Evolutionary conservation across 2,113 vertebrate genomes (phyloP).

Genomic region (Nothobranchius furzeri): DNA sequence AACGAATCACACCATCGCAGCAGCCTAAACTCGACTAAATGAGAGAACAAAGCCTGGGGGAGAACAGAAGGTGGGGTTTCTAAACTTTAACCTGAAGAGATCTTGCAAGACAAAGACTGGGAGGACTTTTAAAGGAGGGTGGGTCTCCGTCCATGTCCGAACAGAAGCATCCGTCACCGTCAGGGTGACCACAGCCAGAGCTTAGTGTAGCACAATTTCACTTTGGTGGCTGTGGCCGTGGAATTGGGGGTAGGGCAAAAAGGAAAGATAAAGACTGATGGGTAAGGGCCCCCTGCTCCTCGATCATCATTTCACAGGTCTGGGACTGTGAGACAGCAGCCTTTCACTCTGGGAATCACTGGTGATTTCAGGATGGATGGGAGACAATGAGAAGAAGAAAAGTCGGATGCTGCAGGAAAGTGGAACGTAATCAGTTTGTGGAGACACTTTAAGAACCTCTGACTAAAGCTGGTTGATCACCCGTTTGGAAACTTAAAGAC

Average conservation of each 20-base stretch:
- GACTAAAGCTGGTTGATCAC: slow-evolving; percentile 35
- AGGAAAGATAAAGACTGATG: slow-evolving; percentile 77
- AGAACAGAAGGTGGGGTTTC: slow-evolving; percentile 19
- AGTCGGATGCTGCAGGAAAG: slow-evolving; percentile 54
- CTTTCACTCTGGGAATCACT: slow-evolving; percentile 63
- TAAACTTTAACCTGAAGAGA: slow-evolving; percentile 16
- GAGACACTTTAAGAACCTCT: slow-evolving; percentile 37
- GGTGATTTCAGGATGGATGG: slow-evolving; percentile 61
- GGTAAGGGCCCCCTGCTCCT: slow-evolving; percentile 65
- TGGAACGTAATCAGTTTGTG: slow-evolving; percentile 51
- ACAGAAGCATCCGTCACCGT: slow-evolving; percentile 69
- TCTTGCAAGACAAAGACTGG: slow-evolving; percentile 34
- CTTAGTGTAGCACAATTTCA: slow-evolving; percentile 36
- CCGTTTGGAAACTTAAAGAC: slow-evolving; percentile 56
- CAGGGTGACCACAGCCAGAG: slow-evolving; percentile 62
- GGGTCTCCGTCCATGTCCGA: slow-evolving; percentile 43
- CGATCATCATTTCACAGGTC: slow-evolving; percentile 80
- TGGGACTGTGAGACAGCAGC: slow-evolving; percentile 64
- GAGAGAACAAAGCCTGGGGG: slow-evolving; percentile 41
- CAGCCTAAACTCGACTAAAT: slow-evolving; percentile 44
- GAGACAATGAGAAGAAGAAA: slow-evolving; percentile 51
- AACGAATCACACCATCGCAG: slow-evolving; percentile 52
- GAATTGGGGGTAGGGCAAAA: slow-evolving; percentile 26
- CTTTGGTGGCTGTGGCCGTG: slow-evolving; percentile 23
- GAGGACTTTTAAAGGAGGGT: slow-evolving; percentile 44